Base-by-base conservation (phyloP, 2,797 vertebrate genomes). In the Artibeus lituratus region DNA sequence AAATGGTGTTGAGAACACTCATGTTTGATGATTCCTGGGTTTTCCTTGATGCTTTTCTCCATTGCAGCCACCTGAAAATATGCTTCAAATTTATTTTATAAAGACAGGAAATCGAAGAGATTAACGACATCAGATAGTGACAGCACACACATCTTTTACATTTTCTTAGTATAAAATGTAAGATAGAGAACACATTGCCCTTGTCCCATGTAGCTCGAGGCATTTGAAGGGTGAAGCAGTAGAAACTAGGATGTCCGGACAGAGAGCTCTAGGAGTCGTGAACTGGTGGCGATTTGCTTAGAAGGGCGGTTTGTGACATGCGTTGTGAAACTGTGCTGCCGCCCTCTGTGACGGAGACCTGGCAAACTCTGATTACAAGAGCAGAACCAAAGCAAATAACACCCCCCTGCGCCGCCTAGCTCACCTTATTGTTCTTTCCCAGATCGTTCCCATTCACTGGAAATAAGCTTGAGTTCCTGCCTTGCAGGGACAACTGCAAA, bases 401-500 rank as follows among this genome's bases (percentile, higher is more conserved):
- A 26, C n/a, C 26, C 7, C 7, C 44, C 22, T 35, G 82, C 14
- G 9, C 12, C 12, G 67, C 14, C 10, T 15, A 12, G 67, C 8
- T 39, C 49, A 24, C 93, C 94, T 95, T 94, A 95, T 96, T 98
- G 91, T 98, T 98, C 90, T 87, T 97, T 97, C 89, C 94, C 98
- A 98, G 97, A 98, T 98, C 98, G 97, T 98, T 98, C 96, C 97
- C 95, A 98, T 98, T 98, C 98, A 94, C 88, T 97, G 96, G 97
- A 98, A 98, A 98, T 96, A 98, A 98, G 96, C 95, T 96, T 97
- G 97, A 98, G 97, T 98, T 98, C 97, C 98, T 98, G 98, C 98
- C 98, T 98, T 80, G 97, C 97, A 98, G 98, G 98, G 94, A 94
- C 98, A 98, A 98, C 97, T 98, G 95, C 96, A 98, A 98, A 98